phyloP scores from a whole-genome alignment of 2,888 invertebrate genomes.

The Epistrophe eligans region DNA sequence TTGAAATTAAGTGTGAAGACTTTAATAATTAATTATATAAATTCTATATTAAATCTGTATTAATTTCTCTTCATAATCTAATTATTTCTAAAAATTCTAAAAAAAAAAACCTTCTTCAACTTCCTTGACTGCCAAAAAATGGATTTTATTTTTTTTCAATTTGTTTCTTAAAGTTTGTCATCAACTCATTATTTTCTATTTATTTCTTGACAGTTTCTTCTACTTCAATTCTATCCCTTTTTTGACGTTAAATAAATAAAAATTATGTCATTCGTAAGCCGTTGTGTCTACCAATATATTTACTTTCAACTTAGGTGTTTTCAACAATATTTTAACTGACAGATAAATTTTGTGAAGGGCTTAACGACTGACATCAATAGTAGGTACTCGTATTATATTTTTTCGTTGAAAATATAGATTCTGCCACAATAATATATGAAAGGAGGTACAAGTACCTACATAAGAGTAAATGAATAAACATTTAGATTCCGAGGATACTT shows the following conservation, averaged over 20 bases:
- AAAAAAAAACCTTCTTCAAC: too few relatives aligned
- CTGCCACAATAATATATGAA: neutral
- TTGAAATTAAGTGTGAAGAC: too few relatives aligned
- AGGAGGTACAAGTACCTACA: too few relatives aligned
- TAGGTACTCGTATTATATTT: neutral
- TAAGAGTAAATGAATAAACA: too few relatives aligned
- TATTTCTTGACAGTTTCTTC: slow-evolving; percentile 44
- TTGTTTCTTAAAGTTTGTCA: slow-evolving; percentile 5
- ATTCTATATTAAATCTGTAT: too few relatives aligned
- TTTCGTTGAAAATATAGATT: neutral
- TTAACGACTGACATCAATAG: slow-evolving; percentile 56
- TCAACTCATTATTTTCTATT: neutral
- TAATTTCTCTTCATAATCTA: too few relatives aligned
- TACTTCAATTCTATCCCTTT: slow-evolving; percentile 31
- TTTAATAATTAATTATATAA: too few relatives aligned
- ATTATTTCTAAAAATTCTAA: too few relatives aligned
- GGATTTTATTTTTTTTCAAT: slow-evolving; percentile 3
- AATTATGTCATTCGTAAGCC: slow-evolving; percentile 57
- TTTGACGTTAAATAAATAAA: slow-evolving; percentile 66
- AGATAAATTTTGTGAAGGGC: slow-evolving; percentile 58
- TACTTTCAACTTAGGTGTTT: slow-evolving; percentile 20
- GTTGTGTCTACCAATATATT: slow-evolving; percentile 22
- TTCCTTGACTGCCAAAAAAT: too few relatives aligned
- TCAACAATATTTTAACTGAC: slow-evolving; percentile 52
- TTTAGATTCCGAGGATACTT: too few relatives aligned